A percentile compares a stretch with the other conserved stretches of the same genome.
Conservation (phyloP, 2,888 invertebrate genomes). For the Watsonalla binaria region DNA sequence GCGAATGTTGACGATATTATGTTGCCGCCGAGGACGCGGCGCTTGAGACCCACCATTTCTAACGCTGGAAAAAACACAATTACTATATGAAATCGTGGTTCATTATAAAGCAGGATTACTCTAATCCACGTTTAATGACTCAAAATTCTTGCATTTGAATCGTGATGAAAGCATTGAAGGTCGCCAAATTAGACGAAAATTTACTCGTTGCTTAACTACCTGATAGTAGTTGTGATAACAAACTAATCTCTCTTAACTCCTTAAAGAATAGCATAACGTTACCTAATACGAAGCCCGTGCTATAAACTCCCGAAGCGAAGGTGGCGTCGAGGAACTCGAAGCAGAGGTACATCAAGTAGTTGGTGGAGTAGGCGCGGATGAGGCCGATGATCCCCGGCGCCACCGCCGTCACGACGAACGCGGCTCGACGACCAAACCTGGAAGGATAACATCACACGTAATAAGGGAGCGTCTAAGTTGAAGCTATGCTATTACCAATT, state of each 20-base stretch:
- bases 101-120: no score
- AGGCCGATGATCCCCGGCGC: conserved; percentile 73
- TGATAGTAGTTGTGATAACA: no score
- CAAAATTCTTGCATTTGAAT: no score
- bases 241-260: no score
- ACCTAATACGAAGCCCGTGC: conserved; percentile 74
- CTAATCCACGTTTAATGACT: no score
- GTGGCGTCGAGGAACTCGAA: conserved; percentile 59
- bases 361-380: conserved; percentile 42
- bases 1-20: conserved; percentile 82
- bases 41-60: conserved; percentile 83
- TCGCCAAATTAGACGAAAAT: no score
- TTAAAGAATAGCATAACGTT: not conserved
- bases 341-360: conserved; percentile 47
- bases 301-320: conserved; percentile 59
- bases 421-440: conserved; percentile 78
- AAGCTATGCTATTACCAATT: no score
- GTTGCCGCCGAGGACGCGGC: conserved; percentile 82
- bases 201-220: no score
- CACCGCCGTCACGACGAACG: conserved; percentile 77
- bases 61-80: conserved; percentile 68
- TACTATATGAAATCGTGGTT: no score
- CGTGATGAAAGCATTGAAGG: no score
- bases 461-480: no score
- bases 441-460: not conserved